Percentiles rank a stretch among this genome's conserved stretches.
Evolutionary conservation across 2,797 vertebrate species (phyloP).

Genomic region (Myiotriccus ornatus): DNA sequence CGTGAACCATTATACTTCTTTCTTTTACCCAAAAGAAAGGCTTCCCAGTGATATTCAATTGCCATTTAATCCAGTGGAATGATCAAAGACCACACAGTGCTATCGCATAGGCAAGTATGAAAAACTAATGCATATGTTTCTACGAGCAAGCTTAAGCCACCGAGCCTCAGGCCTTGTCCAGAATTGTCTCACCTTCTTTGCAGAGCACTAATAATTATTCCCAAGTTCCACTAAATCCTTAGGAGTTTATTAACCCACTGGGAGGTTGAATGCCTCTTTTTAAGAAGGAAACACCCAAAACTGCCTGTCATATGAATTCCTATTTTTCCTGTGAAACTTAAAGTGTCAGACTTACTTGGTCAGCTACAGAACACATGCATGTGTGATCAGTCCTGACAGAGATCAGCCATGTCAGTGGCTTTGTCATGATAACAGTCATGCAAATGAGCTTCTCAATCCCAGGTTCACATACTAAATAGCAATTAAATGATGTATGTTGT

Average conservation of each 20-base stretch:
- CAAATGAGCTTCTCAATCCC: not conserved
- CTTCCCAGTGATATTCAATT: not conserved
- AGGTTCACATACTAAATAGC: not conserved
- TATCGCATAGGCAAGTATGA: not conserved
- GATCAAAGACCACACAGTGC: not conserved
- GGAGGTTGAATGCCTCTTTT: not conserved
- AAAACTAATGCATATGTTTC: not conserved
- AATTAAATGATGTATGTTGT: not conserved
- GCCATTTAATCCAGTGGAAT: not conserved
- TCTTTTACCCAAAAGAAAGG: not conserved
- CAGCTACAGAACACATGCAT: accelerated
- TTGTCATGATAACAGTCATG: not conserved
- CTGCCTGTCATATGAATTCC: not conserved
- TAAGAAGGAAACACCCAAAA: not conserved
- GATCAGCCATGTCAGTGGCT: not conserved
- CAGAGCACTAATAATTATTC: not conserved
- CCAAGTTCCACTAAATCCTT: not conserved
- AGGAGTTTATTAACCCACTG: not conserved
- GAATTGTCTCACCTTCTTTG: not conserved
- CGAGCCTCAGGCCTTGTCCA: not conserved
- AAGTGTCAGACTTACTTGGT: not conserved
- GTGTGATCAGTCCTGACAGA: not conserved
- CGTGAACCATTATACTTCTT: not conserved
- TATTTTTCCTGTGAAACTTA: not conserved
- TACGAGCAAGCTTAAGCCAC: not conserved